Base-by-base conservation (phyloP, 2,888 invertebrate species). In the Odontothrips loti region DNA sequence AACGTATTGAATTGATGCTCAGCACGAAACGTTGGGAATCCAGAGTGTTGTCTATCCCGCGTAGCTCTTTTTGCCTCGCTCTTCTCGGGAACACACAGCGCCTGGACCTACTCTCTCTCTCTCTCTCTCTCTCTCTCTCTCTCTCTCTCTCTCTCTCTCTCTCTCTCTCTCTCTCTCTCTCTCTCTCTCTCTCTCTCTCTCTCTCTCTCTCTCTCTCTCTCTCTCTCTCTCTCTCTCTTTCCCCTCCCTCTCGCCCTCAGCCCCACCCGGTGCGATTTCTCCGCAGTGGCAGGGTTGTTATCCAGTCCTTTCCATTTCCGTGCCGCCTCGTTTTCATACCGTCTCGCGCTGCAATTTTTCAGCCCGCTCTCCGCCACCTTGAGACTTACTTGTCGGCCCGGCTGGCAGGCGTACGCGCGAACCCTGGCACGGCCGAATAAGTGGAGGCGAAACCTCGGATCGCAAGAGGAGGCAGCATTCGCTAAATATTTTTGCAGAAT, bases 1-100 rank as follows among this genome's bases (percentile, higher is more conserved):
- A 27, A 27, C 23, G 68, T 75, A 75, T 75, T 75, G 68, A 75
- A 75, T 75, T 75, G 68, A 75, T 75, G 68, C 27, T 23, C 68
- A 75, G 23, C 68, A 75, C 68, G 68, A 75, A 75, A 27, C 23
- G 68, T 75, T 75, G 23, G 68, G 27, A 75, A 23, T 68, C 68
- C 11, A 6, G 34, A 43, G 34, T n/a, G 58, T 8, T 58, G 58
- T 58, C 68, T 23, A 68, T 75, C 68, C 27, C 23, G 10, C 27
- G 23, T 27, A 75, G 27, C 17, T 58, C 58, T 17, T 15, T 58
- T 15, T 17, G 20, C 6, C 15, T 8, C 58, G 6, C 58, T 58
- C 58, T 58, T 43, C 34, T 43, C 34, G 0, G 0, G 0, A 1
- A 6, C 17, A 58, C 20, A 58, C 17, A 15, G 17, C 51, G 10